Conservation (phyloP, 1,140 invertebrate species). For the Drosophila lacteicornis region DNA sequence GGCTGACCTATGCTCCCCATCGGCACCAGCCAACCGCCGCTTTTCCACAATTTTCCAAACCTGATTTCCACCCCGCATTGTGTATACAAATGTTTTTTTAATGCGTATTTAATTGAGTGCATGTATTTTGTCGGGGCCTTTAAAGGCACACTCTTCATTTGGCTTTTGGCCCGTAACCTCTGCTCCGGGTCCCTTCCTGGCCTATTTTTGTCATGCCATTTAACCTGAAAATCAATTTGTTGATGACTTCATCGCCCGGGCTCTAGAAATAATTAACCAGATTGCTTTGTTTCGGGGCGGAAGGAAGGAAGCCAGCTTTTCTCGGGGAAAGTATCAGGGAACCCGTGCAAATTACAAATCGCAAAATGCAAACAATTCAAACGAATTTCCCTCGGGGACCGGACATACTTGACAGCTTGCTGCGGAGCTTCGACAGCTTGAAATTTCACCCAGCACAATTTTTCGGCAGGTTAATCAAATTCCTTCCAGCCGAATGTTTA, state of each 20-base stretch:
- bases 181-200: slow-evolving; percentile 7
- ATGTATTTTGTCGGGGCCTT: slow-evolving; percentile 55
- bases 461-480: slow-evolving; percentile 67
- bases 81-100: slow-evolving; percentile 75
- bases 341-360: slow-evolving; percentile 53
- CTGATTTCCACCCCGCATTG: slow-evolving; percentile 18
- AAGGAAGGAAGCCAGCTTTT: slow-evolving; percentile 29
- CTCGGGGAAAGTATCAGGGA: background rate
- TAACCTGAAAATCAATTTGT: slow-evolving; percentile 75
- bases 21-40: background rate
- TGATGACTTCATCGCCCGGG: slow-evolving; percentile 68
- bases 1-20: slow-evolving; percentile 20
- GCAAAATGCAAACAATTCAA: slow-evolving; percentile 30
- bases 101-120: slow-evolving; percentile 81
- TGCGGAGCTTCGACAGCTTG: slow-evolving; percentile 5
- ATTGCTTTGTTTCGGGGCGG: slow-evolving; percentile 37
- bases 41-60: background rate
- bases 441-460: slow-evolving; percentile 24
- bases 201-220: slow-evolving; percentile 68
- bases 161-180: slow-evolving; percentile 36
- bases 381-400: slow-evolving; percentile 16
- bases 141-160: slow-evolving; percentile 47
- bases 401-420: slow-evolving; percentile 24
- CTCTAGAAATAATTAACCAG: slow-evolving; percentile 69
- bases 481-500: slow-evolving; percentile 37